Percentiles rank a stretch among this genome's conserved stretches.
Evolutionary conservation across 2,797 vertebrate genomes (phyloP).

Genomic region (Margarornis squamiger): DNA sequence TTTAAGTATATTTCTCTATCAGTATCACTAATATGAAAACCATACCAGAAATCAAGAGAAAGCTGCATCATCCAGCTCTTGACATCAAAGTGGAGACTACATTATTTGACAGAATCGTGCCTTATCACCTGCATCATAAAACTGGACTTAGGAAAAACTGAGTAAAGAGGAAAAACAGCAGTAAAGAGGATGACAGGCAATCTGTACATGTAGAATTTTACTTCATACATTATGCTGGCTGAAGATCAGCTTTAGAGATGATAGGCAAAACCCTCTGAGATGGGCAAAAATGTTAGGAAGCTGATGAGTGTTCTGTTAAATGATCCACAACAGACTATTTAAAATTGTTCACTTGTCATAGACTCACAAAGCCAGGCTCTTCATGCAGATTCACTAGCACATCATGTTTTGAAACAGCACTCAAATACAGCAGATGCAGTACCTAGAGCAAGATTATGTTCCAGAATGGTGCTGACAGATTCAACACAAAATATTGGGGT

Average conservation of each 20-base stretch:
- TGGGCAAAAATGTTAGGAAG: conserved; percentile 1
- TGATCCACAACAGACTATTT: conserved; percentile 1
- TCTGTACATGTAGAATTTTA: neutral
- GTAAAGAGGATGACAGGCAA: neutral
- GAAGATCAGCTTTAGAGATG: neutral
- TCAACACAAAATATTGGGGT: neutral
- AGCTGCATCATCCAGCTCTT: neutral
- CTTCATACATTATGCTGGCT: neutral
- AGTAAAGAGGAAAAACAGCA: neutral
- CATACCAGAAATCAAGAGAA: neutral
- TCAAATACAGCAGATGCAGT: neutral
- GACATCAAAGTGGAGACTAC: neutral
- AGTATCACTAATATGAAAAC: neutral
- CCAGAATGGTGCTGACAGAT: neutral
- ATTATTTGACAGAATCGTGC: neutral
- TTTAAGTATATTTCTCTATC: neutral
- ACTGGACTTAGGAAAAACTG: neutral
- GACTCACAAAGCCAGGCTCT: neutral
- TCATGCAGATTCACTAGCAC: neutral
- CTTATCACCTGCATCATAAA: neutral
- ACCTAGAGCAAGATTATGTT: accelerated
- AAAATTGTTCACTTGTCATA: neutral
- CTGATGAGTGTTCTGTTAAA: conserved; percentile 3
- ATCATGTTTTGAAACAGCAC: neutral
- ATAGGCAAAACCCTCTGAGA: neutral